Base-by-base conservation (phyloP, 2,888 invertebrate species). In the Caenorhabditis sinica region DNA sequence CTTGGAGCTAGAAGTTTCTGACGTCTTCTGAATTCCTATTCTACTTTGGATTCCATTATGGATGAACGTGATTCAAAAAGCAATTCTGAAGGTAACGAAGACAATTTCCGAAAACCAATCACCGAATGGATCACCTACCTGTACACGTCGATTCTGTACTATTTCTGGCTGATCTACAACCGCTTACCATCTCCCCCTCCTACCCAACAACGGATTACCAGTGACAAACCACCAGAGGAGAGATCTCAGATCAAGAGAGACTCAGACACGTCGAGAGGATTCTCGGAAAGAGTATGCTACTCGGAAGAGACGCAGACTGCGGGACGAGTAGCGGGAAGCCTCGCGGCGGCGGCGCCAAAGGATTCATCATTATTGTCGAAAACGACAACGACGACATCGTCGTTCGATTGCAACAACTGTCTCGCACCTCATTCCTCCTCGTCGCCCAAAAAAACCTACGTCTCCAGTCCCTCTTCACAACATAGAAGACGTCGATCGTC, bases 141-240 rank as follows among this genome's bases (percentile, higher is more conserved):
- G 45, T 79, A 79, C 65, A 65, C 71, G 43, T 63, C 79, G 5
- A 25, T 97, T 94, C 97, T 97, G 91, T 99, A 94, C 76, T 98
- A 99, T 94, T 94, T 99, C 92, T 97, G 98, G 1, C 96, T 99
- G 93, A 96, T 99, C 89, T 98, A 98, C 94, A 97, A 98, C 0
- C 98, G 98, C 93, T 61, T 79, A 63, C 79, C 79, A 11, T 40
- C 40, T 11, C 40, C 40, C 6, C 13, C 40, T 36, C 33, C 33
- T n/a, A n/a, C n/a, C 33, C 33, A 36, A 79, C 77, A 63, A 60
- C 79, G 79, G 79, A 79, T 79, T 79, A 79, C 79, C 71, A 69
- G 49, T 69, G 76, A 76, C 76, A 76, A 76, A 76, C 58, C 76
- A 30, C 9, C n/a, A n/a, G n/a, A n/a, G n/a, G n/a, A 30, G 45